These are phyloP conservation scores for Aradus depressus DNA, from an alignment of 2,888 invertebrate species.

Conservation along the genomic window DNA sequence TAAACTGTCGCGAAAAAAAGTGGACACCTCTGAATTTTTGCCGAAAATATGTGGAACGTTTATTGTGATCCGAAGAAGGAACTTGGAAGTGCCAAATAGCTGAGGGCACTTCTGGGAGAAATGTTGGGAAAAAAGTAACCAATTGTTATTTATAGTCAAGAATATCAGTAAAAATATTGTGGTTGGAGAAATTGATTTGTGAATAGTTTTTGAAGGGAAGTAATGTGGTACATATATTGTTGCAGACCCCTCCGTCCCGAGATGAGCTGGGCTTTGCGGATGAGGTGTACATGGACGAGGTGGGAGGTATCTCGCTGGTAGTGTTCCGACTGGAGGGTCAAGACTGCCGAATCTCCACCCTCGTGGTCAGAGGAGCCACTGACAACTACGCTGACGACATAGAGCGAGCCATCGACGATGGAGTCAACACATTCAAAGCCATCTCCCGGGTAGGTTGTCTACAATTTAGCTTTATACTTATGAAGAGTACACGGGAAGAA, in stretches of 20 bases:
- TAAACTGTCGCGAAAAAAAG: too few species aligned
- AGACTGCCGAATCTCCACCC: constrained; percentile 82
- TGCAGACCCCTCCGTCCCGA: constrained; percentile 60
- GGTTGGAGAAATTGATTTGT: too few species aligned
- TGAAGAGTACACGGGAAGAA: too few species aligned
- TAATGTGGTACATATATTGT: constrained; percentile 1
- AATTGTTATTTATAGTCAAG: too few species aligned
- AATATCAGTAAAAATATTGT: too few species aligned
- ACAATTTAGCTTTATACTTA: too few species aligned
- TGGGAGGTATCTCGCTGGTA: constrained; percentile 89
- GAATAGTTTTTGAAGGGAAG: neutral
- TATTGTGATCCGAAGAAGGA: too few species aligned
- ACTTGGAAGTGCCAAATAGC: too few species aligned
- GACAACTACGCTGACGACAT: constrained; percentile 99
- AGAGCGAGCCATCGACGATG: constrained; percentile 96
- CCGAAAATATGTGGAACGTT: too few species aligned
- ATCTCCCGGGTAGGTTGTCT: constrained; percentile 58
- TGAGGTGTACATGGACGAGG: constrained; percentile 75
- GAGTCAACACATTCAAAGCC: constrained; percentile 95
- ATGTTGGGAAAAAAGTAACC: too few species aligned
- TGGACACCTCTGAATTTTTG: too few species aligned
- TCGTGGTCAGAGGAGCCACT: constrained; percentile 90
- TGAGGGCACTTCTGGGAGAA: too few species aligned
- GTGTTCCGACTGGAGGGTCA: constrained; percentile 78
- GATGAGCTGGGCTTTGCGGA: constrained; percentile 91